Percentiles rank a stretch among this genome's conserved stretches.
Conservation (phyloP, 2,797 vertebrate species). For the Leptodactylus fallax region DNA sequence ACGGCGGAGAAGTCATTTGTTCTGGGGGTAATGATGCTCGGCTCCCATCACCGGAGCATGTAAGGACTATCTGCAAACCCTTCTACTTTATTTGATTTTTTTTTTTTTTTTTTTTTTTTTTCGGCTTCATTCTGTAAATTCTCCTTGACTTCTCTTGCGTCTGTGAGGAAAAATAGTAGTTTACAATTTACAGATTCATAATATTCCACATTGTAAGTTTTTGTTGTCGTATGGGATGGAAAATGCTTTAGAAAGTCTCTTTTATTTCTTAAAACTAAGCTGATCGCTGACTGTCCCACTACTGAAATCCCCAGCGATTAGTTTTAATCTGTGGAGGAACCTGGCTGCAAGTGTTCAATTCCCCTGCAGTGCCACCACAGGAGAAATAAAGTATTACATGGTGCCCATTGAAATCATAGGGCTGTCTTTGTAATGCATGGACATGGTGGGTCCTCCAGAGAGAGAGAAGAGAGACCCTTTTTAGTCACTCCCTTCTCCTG, state of each 20-base stretch:
- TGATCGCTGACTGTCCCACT: neutral
- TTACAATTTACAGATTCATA: neutral
- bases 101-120: neutral
- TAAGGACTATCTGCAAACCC: constrained; percentile 16
- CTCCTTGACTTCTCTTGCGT: neutral
- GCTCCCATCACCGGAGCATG: constrained; percentile 1
- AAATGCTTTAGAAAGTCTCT: neutral
- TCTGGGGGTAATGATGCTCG: constrained; percentile 34
- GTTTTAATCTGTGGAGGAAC: neutral
- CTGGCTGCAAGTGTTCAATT: neutral
- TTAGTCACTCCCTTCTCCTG: too few species aligned
- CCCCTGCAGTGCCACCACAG: neutral
- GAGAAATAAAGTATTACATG: neutral
- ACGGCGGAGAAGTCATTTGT: constrained; percentile 25
- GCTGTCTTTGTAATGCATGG: too few species aligned
- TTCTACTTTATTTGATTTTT: neutral
- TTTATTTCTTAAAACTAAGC: neutral
- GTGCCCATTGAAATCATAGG: neutral
- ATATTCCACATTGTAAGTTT: neutral
- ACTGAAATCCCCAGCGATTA: neutral
- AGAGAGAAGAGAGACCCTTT: too few species aligned
- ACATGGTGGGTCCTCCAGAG: too few species aligned
- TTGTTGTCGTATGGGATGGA: neutral
- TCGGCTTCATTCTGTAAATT: neutral
- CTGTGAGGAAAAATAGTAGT: neutral